Conservation (phyloP, 2,113 vertebrate species). For the Nothobranchius furzeri region DNA sequence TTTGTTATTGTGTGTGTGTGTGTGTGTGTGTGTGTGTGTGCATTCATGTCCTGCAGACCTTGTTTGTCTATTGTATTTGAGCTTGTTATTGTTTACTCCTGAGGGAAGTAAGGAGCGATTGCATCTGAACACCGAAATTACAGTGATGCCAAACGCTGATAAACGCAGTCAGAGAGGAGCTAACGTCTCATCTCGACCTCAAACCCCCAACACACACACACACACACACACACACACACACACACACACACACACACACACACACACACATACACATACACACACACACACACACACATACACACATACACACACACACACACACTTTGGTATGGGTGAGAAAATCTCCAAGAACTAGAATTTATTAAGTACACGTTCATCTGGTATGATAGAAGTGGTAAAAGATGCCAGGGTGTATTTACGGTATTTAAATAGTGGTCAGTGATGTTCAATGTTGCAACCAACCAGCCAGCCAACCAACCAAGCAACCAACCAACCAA, state of each 20-base stretch:
- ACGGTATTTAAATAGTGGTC: too few species aligned
- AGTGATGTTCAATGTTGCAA: too few species aligned
- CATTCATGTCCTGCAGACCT: constrained; percentile 68
- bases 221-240: background rate
- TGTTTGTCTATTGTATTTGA: constrained; percentile 80
- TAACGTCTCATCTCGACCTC: constrained; percentile 37
- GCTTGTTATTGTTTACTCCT: constrained; percentile 82
- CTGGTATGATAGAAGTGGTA: too few species aligned
- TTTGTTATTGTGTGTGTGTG: constrained; percentile 36
- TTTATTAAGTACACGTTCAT: background rate
- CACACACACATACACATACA: background rate
- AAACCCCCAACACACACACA: background rate
- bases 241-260: background rate
- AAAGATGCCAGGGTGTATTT: too few species aligned
- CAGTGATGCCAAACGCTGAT: constrained; percentile 77
- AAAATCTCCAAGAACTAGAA: background rate
- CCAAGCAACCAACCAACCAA: too few species aligned
- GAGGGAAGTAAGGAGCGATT: constrained; percentile 75
- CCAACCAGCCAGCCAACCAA: too few species aligned
- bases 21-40: constrained; percentile 20
- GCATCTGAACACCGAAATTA: constrained; percentile 84
- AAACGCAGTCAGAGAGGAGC: constrained; percentile 65
- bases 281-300: background rate
- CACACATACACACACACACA: background rate
- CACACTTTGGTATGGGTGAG: background rate